Evolutionary conservation across 2,113 vertebrate genomes (phyloP), one percentile per base, ranked within the genome.

Genomic region (Pica pica): DNA sequence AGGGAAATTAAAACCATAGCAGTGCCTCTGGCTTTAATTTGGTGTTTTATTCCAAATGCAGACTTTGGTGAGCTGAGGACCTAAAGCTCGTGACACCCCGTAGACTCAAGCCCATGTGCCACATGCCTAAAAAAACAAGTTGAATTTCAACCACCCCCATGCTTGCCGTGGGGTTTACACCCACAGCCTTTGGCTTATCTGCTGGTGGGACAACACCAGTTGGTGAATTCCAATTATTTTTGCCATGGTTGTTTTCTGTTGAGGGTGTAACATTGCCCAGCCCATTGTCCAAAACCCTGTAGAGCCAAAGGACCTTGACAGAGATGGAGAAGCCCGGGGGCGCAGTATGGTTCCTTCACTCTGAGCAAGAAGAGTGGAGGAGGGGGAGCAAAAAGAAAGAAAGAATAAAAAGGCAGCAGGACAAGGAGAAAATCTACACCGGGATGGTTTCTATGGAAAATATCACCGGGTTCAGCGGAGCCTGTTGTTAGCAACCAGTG

Each of bases 401-500:
- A 67, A 27, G 7, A 44, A 47, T 5, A 18, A 27, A n/a, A 35
- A 39, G 2, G 16, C 76, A 74, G 31, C 41, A 56, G 37, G 20
- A 47, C 27, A 74, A 83, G 46, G 23, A 89, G 33, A 55, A 91
- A 89, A 67, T 19, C n/a, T 60, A 18, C 3, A 1, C 71, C 47
- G 23, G 42, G 15, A 26, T 7, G 41, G 78, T 94, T 93, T 90
- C 92, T 64, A 60, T 68, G 78, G 87, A 59, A 90, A 89, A 44
- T 16, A 82, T 55, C 60, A n/a, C 10, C 23, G 14, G 5, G 19
- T 87, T 60, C 35, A 55, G 68, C 60, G 5, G 90, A 73, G 80
- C 71, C 14, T 94, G 95, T 93, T 96, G 96, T 93, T 93, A 96
- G 96, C 96, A 96, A 95, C 95, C 23, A 1, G 27, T 0, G 11